phyloP scores from a whole-genome alignment of 2,888 invertebrate species.

The Geophilus truncorum region DNA sequence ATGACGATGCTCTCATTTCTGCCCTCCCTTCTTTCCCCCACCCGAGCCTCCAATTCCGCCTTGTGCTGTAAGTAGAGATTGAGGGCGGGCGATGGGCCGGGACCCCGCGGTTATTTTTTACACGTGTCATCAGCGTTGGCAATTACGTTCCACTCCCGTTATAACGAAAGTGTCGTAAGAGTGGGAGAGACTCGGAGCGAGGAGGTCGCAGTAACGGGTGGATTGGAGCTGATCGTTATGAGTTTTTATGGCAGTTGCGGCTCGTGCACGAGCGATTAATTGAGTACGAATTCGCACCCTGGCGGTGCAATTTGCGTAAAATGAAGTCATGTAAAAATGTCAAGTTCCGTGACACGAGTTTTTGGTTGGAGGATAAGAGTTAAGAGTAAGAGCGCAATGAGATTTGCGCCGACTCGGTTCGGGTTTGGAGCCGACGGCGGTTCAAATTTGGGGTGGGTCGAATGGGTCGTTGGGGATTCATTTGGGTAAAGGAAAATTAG shows the following conservation, averaged over 20 bases:
- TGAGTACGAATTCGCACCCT: background rate
- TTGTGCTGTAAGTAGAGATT: background rate
- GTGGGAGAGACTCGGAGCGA: no score
- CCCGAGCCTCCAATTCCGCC: background rate
- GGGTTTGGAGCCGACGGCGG: background rate
- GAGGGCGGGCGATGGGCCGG: background rate
- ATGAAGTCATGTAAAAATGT: background rate
- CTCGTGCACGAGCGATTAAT: background rate
- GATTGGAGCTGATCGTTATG: background rate
- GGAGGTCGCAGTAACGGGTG: background rate
- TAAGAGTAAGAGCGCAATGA: background rate
- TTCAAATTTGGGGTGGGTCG: background rate
- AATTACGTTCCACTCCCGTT: background rate
- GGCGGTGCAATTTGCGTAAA: background rate
- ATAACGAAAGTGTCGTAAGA: background rate
- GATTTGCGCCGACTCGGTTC: background rate
- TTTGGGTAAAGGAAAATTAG: background rate
- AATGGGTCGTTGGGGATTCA: background rate
- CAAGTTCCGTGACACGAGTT: background rate
- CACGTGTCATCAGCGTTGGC: background rate
- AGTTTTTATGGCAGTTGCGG: background rate
- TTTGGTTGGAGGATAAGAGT: no score
- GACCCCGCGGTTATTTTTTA: constrained; percentile 3
- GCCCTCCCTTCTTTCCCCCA: background rate
- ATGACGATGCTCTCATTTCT: background rate